Conservation (phyloP, 2,113 vertebrate species). For the Phasianus colchicus region DNA sequence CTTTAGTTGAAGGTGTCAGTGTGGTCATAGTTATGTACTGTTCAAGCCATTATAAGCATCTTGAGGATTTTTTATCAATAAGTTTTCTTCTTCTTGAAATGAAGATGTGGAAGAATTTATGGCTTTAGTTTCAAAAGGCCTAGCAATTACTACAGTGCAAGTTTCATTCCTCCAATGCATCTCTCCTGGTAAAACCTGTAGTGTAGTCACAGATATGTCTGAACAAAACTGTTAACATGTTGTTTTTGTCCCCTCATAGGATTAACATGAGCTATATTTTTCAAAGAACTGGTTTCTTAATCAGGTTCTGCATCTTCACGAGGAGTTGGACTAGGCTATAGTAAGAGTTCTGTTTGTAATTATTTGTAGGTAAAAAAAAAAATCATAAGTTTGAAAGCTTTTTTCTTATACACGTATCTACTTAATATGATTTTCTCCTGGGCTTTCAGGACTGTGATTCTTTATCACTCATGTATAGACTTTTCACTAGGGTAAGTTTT, state of each 20-base stretch:
- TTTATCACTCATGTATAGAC: neutral
- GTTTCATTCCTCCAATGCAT: neutral
- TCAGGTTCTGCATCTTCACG: neutral
- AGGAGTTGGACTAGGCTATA: neutral
- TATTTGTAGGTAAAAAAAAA: neutral
- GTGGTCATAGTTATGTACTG: neutral
- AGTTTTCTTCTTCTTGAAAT: neutral
- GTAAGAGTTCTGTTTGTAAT: neutral
- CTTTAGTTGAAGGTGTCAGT: neutral
- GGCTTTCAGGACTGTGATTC: neutral
- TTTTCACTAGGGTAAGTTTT: neutral
- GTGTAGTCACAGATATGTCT: neutral
- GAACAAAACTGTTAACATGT: neutral
- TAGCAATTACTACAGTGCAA: neutral
- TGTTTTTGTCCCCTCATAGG: neutral
- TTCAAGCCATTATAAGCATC: neutral
- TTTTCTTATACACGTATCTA: neutral
- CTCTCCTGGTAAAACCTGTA: neutral
- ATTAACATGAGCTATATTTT: neutral
- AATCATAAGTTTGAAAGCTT: neutral
- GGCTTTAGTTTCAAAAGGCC: neutral
- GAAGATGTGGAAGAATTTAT: neutral
- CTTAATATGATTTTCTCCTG: neutral
- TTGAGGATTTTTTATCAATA: neutral
- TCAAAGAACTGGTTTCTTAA: neutral